Evolutionary conservation across 2,113 vertebrate species (phyloP).

Genomic region (Ctenomys sociabilis): DNA sequence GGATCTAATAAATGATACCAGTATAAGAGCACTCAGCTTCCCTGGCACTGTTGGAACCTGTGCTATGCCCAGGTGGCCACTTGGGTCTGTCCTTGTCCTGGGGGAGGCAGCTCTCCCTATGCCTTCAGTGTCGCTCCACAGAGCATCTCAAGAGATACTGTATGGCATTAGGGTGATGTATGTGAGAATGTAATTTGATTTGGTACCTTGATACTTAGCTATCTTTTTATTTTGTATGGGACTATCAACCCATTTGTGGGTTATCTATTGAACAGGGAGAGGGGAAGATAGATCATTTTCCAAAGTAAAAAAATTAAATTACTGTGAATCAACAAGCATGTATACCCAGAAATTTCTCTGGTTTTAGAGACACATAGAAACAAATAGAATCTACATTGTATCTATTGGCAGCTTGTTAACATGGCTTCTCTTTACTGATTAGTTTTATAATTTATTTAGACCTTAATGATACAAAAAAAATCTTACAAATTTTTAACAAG

Average conservation of each 20-base stretch:
- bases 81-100: not conserved
- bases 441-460: conserved; percentile 52
- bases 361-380: conserved; percentile 31
- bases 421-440: not conserved
- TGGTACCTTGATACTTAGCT: not conserved
- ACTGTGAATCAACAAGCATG: not conserved
- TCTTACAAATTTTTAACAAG: not conserved
- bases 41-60: not conserved
- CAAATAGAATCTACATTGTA: conserved; percentile 1
- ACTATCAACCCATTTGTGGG: not conserved
- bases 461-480: not conserved
- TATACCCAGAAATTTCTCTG: not conserved
- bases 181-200: not conserved
- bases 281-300: not conserved
- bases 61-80: not conserved
- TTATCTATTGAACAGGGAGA: not conserved
- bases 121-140: not conserved
- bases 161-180: not conserved
- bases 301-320: not conserved
- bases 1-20: not conserved
- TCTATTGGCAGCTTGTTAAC: not conserved
- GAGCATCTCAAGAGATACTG: not conserved
- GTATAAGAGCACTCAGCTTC: not conserved
- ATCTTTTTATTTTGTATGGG: conserved; percentile 1
- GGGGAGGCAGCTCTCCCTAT: not conserved